Conservation (phyloP, 2,113 vertebrate species). For the Ptilonorhynchus violaceus region DNA sequence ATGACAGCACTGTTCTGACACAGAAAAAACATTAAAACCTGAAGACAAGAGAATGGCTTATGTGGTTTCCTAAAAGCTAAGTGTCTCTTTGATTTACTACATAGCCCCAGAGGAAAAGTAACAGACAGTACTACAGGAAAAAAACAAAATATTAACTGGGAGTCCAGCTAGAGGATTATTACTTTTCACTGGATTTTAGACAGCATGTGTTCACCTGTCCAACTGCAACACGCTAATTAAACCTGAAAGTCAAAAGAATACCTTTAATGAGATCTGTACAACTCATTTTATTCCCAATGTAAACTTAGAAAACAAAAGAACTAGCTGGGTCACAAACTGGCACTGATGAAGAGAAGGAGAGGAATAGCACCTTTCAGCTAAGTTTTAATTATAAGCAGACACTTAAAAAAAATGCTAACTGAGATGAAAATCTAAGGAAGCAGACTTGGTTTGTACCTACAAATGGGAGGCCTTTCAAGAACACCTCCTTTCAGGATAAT, state of each 20-base stretch:
- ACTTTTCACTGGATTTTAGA: background rate
- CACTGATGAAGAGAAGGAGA: background rate
- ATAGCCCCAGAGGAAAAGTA: background rate
- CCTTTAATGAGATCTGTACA: background rate
- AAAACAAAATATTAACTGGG: background rate
- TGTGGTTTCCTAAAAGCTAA: background rate
- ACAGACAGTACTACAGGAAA: background rate
- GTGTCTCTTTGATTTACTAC: background rate
- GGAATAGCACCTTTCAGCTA: background rate
- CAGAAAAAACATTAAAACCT: background rate
- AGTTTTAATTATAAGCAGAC: background rate
- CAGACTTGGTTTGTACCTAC: background rate
- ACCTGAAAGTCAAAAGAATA: background rate
- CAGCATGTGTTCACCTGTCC: background rate
- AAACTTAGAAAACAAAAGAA: background rate
- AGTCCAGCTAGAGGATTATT: background rate
- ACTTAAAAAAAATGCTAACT: background rate
- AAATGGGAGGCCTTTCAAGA: background rate
- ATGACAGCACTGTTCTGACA: background rate
- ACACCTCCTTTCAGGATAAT: background rate
- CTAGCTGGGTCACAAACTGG: background rate
- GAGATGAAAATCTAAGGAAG: background rate
- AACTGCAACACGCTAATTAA: background rate
- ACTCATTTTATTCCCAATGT: background rate
- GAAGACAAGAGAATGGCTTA: background rate